Percentiles rank a stretch among this genome's conserved stretches.
These are phyloP conservation scores for Notothenia coriiceps DNA, from an alignment of 2,113 vertebrate species.

Conservation along the genomic window DNA sequence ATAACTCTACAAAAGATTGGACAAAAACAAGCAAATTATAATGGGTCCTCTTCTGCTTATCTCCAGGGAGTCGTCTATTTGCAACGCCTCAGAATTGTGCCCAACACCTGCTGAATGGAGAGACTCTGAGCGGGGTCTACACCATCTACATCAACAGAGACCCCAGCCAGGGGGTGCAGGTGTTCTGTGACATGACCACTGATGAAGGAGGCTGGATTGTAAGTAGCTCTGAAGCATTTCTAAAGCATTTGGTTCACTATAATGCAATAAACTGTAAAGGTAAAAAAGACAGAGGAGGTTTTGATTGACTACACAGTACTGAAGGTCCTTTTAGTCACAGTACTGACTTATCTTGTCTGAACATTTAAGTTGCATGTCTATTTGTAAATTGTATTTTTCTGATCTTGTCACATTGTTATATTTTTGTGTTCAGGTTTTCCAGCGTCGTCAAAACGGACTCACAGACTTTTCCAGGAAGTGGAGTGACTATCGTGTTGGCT, in stretches of 20 bases:
- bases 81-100: slow-evolving; percentile 95
- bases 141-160: slow-evolving; percentile 95
- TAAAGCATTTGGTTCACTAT: not conserved
- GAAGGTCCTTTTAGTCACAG: not conserved
- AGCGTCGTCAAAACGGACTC: slow-evolving; percentile 95
- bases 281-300: not conserved
- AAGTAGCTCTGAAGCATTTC: slow-evolving; percentile 79
- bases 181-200: slow-evolving; percentile 97
- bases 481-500: slow-evolving; percentile 93
- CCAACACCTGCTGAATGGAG: slow-evolving; percentile 95
- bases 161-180: slow-evolving; percentile 90
- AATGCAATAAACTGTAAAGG: not conserved
- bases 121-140: slow-evolving; percentile 91
- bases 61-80: slow-evolving; percentile 92
- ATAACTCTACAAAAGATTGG: not conserved
- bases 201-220: slow-evolving; percentile 98
- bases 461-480: slow-evolving; percentile 98
- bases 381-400: not conserved
- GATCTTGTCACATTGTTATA: not conserved
- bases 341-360: not conserved
- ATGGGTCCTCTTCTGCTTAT: slow-evolving; percentile 19
- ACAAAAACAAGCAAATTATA: slow-evolving; percentile 2
- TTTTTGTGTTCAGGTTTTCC: slow-evolving; percentile 88
- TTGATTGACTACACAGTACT: not conserved
- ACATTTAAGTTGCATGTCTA: not conserved